Conservation (phyloP, 2,888 invertebrate genomes). For the Diaprepes abbreviatus region DNA sequence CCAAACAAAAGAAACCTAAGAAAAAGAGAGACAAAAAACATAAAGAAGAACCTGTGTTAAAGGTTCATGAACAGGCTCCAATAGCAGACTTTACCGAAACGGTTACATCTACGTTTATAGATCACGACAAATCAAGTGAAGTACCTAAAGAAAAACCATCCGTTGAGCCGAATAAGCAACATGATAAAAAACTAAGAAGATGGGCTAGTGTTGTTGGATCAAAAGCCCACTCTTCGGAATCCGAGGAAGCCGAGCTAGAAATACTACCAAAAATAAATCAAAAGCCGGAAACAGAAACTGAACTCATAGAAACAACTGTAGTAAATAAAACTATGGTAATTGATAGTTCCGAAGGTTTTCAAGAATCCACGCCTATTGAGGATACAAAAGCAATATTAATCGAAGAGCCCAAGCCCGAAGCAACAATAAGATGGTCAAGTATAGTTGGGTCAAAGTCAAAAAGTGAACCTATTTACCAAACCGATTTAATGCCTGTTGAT, state of each 20-base stretch:
- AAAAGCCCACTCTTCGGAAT: not conserved
- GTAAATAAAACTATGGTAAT: not conserved
- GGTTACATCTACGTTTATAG: not conserved
- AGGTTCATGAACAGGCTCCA: not conserved
- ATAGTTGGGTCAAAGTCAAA: constrained; percentile 41
- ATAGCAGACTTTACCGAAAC: not conserved
- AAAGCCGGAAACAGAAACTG: not conserved
- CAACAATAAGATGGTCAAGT: constrained; percentile 42
- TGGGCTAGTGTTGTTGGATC: constrained; percentile 45
- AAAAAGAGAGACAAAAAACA: constrained; percentile 24
- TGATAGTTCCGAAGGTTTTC: too few relatives aligned
- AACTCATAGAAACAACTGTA: not conserved
- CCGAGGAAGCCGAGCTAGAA: not conserved
- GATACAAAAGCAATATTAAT: not conserved
- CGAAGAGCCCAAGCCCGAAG: not conserved
- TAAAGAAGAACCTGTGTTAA: not conserved
- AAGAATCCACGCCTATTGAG: not conserved
- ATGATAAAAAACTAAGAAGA: constrained; percentile 32
- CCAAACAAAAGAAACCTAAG: constrained; percentile 28
- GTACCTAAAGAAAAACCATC: not conserved
- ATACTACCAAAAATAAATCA: not conserved
- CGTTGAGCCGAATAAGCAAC: not conserved
- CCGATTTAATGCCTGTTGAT: constrained; percentile 1
- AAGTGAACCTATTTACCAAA: not conserved
- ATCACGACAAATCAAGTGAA: not conserved